Base-by-base conservation (phyloP, 30 jellyfish, hydroid and myxozoan species). In the Hydra vulgaris region DNA sequence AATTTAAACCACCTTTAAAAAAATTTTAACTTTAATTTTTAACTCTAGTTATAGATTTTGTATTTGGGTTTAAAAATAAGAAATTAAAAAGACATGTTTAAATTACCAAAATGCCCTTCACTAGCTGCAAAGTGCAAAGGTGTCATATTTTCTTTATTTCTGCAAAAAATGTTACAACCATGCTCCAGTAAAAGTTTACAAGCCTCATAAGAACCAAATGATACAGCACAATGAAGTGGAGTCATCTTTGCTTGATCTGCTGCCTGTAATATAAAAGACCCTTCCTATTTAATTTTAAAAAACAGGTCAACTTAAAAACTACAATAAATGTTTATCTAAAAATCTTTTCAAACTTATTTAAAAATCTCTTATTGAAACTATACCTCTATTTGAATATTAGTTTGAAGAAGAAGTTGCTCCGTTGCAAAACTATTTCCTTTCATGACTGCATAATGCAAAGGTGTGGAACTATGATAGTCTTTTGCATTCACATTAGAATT, bases 111-210 rank as follows among this genome's bases (percentile, higher is more conserved):
- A 73, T 91, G 90, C 0, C 97, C 97, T 71, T 91, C 97, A 96
- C 85, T 91, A 21, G 96, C 94, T 27, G 97, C 97, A 70, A 91
- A 86, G 69, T 91, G 97, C 27, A 91, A 90, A 0, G 97, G 97
- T 23, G 95, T 74, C 83, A 91, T 86, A 71, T 91, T 90, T 76
- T 91, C 97, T 83, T 91, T 95, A 76, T 91, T 96, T 17, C 84
- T 73, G 74, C 92, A 91, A 18, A 94, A 79, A 0, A 91, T 27
- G 78, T 91, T 92, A 18, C 94, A 91, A 8, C 82, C 88, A 74
- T 86, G 90, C 18, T 79, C 87, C 23, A 91, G 73, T 70, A 91
- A 40, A 21, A 86, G 72, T 24, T 79, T 71, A 15, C 75, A 88
- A 79, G 87, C 92, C 7, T 91, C 90, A 24, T 21, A 25, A 1